Base-by-base conservation (phyloP, 2,888 invertebrate genomes). In the Tortricodes alternella region DNA sequence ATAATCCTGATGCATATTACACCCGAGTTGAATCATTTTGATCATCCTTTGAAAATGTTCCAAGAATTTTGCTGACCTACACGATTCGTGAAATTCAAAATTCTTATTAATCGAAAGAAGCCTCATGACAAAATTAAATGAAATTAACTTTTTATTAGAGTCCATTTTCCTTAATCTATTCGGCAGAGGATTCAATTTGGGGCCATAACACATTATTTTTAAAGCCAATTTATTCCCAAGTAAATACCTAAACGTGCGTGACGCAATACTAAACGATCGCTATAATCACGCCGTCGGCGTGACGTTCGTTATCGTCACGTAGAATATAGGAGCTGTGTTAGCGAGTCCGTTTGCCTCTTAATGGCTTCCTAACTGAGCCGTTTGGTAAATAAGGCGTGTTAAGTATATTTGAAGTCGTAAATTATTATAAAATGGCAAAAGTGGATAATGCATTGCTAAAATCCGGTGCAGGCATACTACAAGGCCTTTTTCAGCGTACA, bases 271-370 rank as follows among this genome's bases (percentile, higher is more conserved):
- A 65, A 69, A 61, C 58, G 59, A 61, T 61, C 62, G 69, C 68
- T 73, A 76, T 79, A 77, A 78, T 78, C 73, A 71, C 61, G 52
- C 60, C 66, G n/a, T n/a, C n/a, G 63, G 70, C 78, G 78, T 77
- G 76, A 67, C 67, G 61, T 59, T 64, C 64, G 68, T 71, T 72
- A 71, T 64, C 66, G 68, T 73, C 80, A 80, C 80, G 80, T 80
- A 80, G 72, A 74, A 76, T 74, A 78, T 80, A 60, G 64, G 57
- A 70, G 68, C 68, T 66, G 67, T 67, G 72, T 73, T 66, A 61
- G 68, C 55, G 51, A 59, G 48, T 39, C 46, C 58, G 29, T 71
- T 65, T 62, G 63, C 62, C 64, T 67, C 64, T 76, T 73, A 74
- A 74, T 76, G 75, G 71, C 58, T 62, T 32, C 57, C 57, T 61